Evolutionary conservation across 2,888 invertebrate species (phyloP).

Genomic region (Mesorhabditis belari): DNA sequence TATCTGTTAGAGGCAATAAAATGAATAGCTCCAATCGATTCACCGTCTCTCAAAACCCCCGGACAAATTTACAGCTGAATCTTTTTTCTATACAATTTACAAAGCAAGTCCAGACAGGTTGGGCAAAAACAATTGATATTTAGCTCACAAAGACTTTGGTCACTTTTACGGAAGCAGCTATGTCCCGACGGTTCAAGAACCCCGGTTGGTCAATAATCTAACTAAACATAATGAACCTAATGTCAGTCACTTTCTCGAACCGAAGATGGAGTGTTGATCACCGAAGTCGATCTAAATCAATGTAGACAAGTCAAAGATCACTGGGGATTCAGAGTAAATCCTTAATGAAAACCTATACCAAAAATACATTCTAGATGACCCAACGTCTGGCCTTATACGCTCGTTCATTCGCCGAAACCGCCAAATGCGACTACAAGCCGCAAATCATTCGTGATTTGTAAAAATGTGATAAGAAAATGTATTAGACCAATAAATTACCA

Average conservation of each 20-base stretch:
- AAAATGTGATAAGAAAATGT: too few species aligned
- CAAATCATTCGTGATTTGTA: constrained; percentile 65
- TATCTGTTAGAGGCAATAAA: too few species aligned
- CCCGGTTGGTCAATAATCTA: constrained; percentile 67
- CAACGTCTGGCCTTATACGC: constrained; percentile 82
- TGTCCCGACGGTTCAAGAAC: constrained; percentile 87
- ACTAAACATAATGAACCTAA: background rate
- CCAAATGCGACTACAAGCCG: constrained; percentile 70
- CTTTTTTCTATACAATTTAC: too few species aligned
- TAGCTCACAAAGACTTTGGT: constrained; percentile 71
- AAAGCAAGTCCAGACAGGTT: too few species aligned
- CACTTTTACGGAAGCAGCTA: constrained; percentile 91
- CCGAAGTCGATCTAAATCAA: constrained; percentile 83
- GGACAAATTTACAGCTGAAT: too few species aligned
- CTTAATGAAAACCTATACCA: background rate
- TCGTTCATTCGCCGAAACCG: constrained; percentile 67
- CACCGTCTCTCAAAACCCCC: too few species aligned
- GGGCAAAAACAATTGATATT: too few species aligned
- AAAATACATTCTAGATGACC: constrained; percentile 69
- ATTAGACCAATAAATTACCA: too few species aligned
- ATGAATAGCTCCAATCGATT: too few species aligned
- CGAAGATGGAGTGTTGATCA: constrained; percentile 76
- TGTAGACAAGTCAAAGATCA: constrained; percentile 85
- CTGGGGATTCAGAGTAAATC: constrained; percentile 84
- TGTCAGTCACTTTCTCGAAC: constrained; percentile 68